Conservation (phyloP, 2,888 invertebrate species). For the Mesorhabditis spiculigera region DNA sequence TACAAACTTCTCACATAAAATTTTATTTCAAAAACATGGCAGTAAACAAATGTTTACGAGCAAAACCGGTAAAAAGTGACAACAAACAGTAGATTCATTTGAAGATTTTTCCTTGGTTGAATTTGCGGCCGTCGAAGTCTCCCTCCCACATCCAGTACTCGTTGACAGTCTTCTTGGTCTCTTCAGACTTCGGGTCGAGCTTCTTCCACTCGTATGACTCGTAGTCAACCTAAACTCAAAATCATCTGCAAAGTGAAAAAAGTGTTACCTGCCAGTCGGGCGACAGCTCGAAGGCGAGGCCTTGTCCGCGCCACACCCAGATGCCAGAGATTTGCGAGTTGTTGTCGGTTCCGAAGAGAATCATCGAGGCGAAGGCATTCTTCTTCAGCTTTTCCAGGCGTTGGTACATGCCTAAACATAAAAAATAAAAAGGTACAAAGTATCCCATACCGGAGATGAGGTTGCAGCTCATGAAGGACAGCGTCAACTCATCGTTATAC, state of each 20-base stretch:
- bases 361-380: conserved; percentile 86
- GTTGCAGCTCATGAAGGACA: conserved; percentile 97
- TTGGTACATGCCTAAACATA: conserved; percentile 83
- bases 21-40: no score
- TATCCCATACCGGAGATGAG: conserved; percentile 74
- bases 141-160: conserved; percentile 62
- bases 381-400: conserved; percentile 96
- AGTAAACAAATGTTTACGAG: no score
- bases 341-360: conserved; percentile 87
- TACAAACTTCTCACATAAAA: no score
- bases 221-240: conserved; percentile 73
- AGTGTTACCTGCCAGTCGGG: conserved; percentile 50
- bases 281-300: conserved; percentile 77
- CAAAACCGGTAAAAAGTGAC: background rate
- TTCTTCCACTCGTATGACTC: conserved; percentile 94
- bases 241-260: no score
- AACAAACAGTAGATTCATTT: conserved; percentile 67
- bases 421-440: background rate
- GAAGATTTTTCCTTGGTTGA: conserved; percentile 98
- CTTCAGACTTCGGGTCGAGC: conserved; percentile 75
- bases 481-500: conserved; percentile 83
- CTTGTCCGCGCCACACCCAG: conserved; percentile 96
- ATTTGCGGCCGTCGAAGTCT: conserved; percentile 82
- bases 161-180: conserved; percentile 65
- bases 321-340: conserved; percentile 88